These are phyloP conservation scores for Cinara cedri DNA, from an alignment of 2,888 invertebrate genomes.

Conservation along the genomic window DNA sequence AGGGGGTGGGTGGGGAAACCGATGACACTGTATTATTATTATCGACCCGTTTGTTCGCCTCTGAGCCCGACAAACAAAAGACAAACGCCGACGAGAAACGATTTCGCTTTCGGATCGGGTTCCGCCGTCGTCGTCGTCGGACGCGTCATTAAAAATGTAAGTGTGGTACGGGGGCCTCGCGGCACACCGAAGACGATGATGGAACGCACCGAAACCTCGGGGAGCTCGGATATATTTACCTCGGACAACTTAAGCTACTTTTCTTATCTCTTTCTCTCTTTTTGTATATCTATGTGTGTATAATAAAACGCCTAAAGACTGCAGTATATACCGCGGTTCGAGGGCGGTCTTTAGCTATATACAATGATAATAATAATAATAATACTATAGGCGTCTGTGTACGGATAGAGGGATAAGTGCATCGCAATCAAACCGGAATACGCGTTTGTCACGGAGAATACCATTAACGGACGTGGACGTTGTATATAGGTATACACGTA, in stretches of 20 bases:
- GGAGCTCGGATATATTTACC: constrained; percentile 40
- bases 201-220: constrained; percentile 31
- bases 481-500: background rate
- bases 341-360: constrained; percentile 13
- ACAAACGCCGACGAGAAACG: constrained; percentile 41
- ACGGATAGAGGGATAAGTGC: constrained; percentile 43
- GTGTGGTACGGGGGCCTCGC: too few relatives aligned
- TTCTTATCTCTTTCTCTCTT: too few relatives aligned
- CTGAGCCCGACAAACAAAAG: constrained; percentile 40
- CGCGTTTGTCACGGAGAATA: constrained; percentile 55
- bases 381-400: too few relatives aligned
- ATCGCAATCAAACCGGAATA: constrained; percentile 47
- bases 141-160: constrained; percentile 54
- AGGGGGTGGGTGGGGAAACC: background rate
- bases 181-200: constrained; percentile 49
- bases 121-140: constrained; percentile 28
- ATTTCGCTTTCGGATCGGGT: constrained; percentile 54
- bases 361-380: too few relatives aligned
- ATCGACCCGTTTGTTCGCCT: constrained; percentile 21
- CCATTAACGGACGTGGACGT: constrained; percentile 52
- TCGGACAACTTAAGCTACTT: constrained; percentile 52
- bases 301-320: constrained; percentile 52
- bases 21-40: constrained; percentile 28
- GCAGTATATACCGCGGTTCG: background rate
- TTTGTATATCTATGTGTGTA: too few relatives aligned